These are phyloP conservation scores for Platorchestia sp. DNA, from an alignment of 1,140 invertebrate species.

Conservation along the genomic window DNA sequence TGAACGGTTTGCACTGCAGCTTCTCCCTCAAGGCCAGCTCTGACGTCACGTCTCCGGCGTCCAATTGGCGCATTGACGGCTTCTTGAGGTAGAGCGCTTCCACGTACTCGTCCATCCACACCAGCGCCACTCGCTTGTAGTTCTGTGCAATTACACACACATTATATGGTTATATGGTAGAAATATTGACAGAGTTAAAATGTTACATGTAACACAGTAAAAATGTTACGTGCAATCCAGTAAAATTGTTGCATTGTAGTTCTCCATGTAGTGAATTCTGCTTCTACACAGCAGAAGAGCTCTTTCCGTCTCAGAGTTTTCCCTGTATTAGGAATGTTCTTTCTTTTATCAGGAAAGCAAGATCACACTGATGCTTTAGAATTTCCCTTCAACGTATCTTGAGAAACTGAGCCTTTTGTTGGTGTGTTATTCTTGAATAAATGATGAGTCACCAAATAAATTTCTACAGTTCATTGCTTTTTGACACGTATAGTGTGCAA, in stretches of 20 bases:
- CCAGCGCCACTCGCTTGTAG: slow-evolving; percentile 58
- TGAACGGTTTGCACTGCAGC: slow-evolving; percentile 93
- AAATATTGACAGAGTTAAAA: not conserved
- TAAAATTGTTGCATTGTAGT: too few relatives aligned
- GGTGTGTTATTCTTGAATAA: too few relatives aligned
- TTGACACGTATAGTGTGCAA: too few relatives aligned
- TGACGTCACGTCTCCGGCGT: slow-evolving; percentile 43
- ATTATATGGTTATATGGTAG: not conserved
- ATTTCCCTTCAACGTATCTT: too few relatives aligned
- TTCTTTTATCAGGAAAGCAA: not conserved
- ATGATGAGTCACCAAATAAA: too few relatives aligned
- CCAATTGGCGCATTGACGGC: slow-evolving; percentile 53
- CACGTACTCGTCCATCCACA: slow-evolving; percentile 65
- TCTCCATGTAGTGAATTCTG: too few relatives aligned
- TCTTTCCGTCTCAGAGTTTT: not conserved
- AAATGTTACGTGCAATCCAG: too few relatives aligned
- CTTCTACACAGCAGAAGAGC: too few relatives aligned
- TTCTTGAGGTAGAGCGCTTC: slow-evolving; percentile 59
- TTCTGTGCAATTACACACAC: slow-evolving; percentile 8
- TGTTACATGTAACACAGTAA: not conserved
- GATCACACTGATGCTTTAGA: too few relatives aligned
- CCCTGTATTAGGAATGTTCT: not conserved
- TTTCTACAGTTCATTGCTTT: too few relatives aligned
- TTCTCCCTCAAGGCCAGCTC: slow-evolving; percentile 77
- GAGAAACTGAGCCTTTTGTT: too few relatives aligned